Evolutionary conservation across 2,797 vertebrate species (phyloP).

Genomic region (Myiotriccus ornatus): DNA sequence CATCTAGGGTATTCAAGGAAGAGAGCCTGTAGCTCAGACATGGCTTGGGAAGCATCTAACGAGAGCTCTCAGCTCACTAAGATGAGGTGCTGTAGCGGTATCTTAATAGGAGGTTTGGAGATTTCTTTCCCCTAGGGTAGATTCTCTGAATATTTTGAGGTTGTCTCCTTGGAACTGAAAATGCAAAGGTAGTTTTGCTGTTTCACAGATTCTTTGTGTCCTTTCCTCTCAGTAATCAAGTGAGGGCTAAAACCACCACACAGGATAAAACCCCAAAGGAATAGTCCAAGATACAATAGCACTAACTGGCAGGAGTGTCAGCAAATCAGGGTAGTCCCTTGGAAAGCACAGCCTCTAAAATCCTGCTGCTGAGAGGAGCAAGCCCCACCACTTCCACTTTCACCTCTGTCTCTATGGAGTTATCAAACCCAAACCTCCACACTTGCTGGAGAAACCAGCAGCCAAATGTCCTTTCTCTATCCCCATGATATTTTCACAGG

Average conservation of each 20-base stretch:
- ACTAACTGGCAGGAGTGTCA: fast-evolving
- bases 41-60: constrained; percentile 6
- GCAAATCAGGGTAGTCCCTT: not conserved
- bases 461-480: not conserved
- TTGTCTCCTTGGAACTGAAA: not conserved
- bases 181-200: constrained; percentile 27
- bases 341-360: not conserved
- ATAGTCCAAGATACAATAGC: not conserved
- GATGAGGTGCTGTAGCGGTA: not conserved
- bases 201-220: not conserved
- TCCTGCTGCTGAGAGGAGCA: not conserved
- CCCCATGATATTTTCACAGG: not conserved
- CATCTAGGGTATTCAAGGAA: not conserved
- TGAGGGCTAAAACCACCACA: not conserved
- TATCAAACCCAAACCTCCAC: not conserved
- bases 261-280: not conserved
- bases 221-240: not conserved
- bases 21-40: not conserved
- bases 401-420: not conserved
- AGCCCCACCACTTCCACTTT: not conserved
- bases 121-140: not conserved
- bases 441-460: not conserved
- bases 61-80: not conserved
- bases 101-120: constrained; percentile 2
- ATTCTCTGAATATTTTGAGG: constrained; percentile 53